Evolutionary conservation across 2,113 vertebrate genomes (phyloP), one percentile per base, ranked within the genome.

Genomic region (Hylia prasina): DNA sequence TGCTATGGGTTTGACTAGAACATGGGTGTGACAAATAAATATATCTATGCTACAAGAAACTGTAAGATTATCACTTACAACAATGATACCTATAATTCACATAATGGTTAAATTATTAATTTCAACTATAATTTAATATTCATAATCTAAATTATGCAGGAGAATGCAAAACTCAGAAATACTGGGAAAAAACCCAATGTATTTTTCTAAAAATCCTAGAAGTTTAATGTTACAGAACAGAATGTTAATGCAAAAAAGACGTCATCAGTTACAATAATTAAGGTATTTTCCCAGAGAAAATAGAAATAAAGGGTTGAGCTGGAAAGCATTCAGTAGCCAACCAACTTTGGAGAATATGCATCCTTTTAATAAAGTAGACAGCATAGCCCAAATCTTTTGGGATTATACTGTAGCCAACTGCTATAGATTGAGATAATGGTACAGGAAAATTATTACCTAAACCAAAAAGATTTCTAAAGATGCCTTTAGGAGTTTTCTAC

Each of bases 151-250:
- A 81, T 48, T 30, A 51, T 19, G 20, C 15, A 64, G 17, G 31
- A 20, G 17, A 70, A 60, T 25, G 8, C 28, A 82, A 54, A 86
- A 77, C 8, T 47, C 48, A 44, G 39, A 84, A 90, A 78, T 17
- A 85, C 3, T n/a, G 18, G 25, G n/a, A 7, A 77, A 72, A 31
- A 56, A 0, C 0, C 2, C 25, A 17, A 7, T 0, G 1, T 12
- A 31, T 42, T 56, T 25, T 78, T 78, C 28, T 31, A 61, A 30
- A 37, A 28, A 92, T 72, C 2, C 2, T 11, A 12, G 6, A 63
- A 39, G 7, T 39, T 75, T 31, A 39, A 40, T 42, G 15, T 45
- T 37, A 79, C 16, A 31, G 18, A 28, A 66, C 16, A 53, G 33
- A 24, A 75, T 7, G 60, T 45, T 15, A 85, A 44, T 10, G 18